Evolutionary conservation across 2,797 vertebrate genomes (phyloP).

Genomic region (Anniella stebbinsi): DNA sequence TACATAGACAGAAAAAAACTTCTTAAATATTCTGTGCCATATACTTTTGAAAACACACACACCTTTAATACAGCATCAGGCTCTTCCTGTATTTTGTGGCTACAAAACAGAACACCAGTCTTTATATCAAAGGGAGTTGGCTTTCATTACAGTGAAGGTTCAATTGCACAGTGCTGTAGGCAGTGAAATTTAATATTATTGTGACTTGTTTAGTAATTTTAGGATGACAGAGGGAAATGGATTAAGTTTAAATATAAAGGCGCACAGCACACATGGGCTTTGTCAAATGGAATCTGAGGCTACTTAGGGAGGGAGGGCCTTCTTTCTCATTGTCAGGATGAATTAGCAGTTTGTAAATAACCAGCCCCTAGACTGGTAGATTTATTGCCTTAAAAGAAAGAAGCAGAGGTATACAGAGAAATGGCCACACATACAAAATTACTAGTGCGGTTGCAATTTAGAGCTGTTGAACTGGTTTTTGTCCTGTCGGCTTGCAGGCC

Average conservation of each 20-base stretch:
- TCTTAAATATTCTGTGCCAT: slow-evolving; percentile 64
- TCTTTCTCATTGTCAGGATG: slow-evolving; percentile 62
- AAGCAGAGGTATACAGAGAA: slow-evolving; percentile 25
- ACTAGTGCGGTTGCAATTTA: slow-evolving; percentile 45
- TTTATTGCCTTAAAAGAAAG: slow-evolving; percentile 53
- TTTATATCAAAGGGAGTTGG: slow-evolving; percentile 78
- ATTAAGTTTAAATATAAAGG: slow-evolving; percentile 75
- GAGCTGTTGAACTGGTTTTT: slow-evolving; percentile 76
- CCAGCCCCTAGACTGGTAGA: slow-evolving; percentile 49
- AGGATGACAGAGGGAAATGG: slow-evolving; percentile 76
- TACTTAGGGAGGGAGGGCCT: slow-evolving; percentile 46
- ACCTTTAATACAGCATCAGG: slow-evolving; percentile 65
- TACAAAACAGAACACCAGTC: slow-evolving; percentile 73
- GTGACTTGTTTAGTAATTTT: slow-evolving; percentile 78
- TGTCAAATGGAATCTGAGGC: slow-evolving; percentile 55
- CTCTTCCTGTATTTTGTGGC: slow-evolving; percentile 70
- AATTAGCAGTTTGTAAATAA: slow-evolving; percentile 74
- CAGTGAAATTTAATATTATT: slow-evolving; percentile 82
- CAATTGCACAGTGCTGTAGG: slow-evolving; percentile 73
- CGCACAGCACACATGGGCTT: slow-evolving; percentile 59
- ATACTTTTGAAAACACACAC: slow-evolving; percentile 60
- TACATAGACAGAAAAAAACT: slow-evolving; percentile 47
- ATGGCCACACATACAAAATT: slow-evolving; percentile 23
- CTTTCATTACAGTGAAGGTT: slow-evolving; percentile 78
- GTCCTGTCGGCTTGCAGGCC: slow-evolving; percentile 50